Percentiles rank a stretch among this genome's conserved stretches.
These are phyloP conservation scores for Zaprionus ornatus DNA, from an alignment of 1,140 invertebrate species.

Conservation along the genomic window DNA sequence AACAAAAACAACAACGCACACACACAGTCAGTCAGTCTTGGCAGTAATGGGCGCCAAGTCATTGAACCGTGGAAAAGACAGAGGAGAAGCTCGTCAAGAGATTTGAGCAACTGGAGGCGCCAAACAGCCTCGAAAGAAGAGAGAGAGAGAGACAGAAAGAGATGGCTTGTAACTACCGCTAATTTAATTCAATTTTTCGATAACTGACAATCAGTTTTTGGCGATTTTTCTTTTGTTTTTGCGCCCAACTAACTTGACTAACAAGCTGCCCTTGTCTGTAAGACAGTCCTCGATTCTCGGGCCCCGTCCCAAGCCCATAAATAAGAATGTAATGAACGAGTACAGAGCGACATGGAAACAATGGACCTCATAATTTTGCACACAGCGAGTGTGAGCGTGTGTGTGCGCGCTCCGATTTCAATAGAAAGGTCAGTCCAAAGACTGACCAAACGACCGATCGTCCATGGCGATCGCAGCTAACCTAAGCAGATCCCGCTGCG, in stretches of 20 bases:
- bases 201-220: constrained; percentile 34
- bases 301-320: constrained; percentile 48
- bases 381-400: constrained; percentile 50
- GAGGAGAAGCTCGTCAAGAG: constrained; percentile 28
- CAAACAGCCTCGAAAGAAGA: constrained; percentile 19
- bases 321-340: constrained; percentile 71
- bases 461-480: neutral
- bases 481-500: constrained; percentile 1
- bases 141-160: constrained; percentile 22
- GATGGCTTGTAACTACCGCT: constrained; percentile 16
- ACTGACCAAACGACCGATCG: constrained; percentile 35
- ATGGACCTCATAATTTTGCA: constrained; percentile 70
- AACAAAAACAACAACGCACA: constrained; percentile 13
- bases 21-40: constrained; percentile 4
- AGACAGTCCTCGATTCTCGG: constrained; percentile 11
- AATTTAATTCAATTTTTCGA: constrained; percentile 43
- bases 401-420: constrained; percentile 45
- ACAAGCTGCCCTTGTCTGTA: constrained; percentile 20
- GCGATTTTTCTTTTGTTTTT: constrained; percentile 6
- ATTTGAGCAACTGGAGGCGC: constrained; percentile 14
- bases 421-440: constrained; percentile 57
- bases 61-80: constrained; percentile 57
- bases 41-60: constrained; percentile 64
- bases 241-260: constrained; percentile 17
- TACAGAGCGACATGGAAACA: constrained; percentile 39